Evolutionary conservation across 2,888 invertebrate species (phyloP).

Genomic region (Neocrepidodera transversa): DNA sequence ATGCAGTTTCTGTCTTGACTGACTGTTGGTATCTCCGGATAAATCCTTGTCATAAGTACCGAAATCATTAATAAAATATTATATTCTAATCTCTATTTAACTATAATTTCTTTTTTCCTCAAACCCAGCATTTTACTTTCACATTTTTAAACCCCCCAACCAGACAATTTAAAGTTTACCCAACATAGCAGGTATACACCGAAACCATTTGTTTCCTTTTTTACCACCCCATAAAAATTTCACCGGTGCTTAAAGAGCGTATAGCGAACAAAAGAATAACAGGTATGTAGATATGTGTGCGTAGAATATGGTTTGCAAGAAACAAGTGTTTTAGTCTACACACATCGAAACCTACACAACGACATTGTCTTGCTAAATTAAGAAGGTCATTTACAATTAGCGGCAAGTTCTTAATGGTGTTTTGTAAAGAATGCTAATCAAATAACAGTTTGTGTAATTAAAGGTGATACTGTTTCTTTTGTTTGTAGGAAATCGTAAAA

Average conservation of each 20-base stretch:
- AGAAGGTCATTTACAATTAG: conserved; percentile 30
- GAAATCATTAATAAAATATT: too few relatives aligned
- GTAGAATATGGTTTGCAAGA: not conserved
- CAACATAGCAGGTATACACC: conserved; percentile 1
- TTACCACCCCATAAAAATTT: conserved; percentile 15
- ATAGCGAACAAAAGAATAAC: conserved; percentile 21
- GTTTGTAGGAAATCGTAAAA: too few relatives aligned
- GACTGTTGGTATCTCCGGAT: too few relatives aligned
- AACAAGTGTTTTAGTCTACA: conserved; percentile 24
- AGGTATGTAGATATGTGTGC: conserved; percentile 15
- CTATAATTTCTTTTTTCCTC: not conserved
- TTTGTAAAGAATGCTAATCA: conserved; percentile 17
- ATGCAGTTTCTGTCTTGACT: too few relatives aligned
- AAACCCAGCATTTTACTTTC: conserved; percentile 1
- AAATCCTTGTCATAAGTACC: too few relatives aligned
- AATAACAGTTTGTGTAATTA: conserved; percentile 21
- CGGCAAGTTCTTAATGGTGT: conserved; percentile 7
- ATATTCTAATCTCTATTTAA: conserved; percentile 2
- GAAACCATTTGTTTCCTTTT: not conserved
- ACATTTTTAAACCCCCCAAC: not conserved
- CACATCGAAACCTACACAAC: conserved; percentile 23
- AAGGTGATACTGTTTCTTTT: conserved; percentile 7
- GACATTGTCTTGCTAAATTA: conserved; percentile 30
- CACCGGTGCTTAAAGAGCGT: conserved; percentile 8
- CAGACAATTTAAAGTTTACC: conserved; percentile 6